Evolutionary conservation across 2,888 invertebrate genomes (phyloP).

Genomic region (Eilema sororculum): DNA sequence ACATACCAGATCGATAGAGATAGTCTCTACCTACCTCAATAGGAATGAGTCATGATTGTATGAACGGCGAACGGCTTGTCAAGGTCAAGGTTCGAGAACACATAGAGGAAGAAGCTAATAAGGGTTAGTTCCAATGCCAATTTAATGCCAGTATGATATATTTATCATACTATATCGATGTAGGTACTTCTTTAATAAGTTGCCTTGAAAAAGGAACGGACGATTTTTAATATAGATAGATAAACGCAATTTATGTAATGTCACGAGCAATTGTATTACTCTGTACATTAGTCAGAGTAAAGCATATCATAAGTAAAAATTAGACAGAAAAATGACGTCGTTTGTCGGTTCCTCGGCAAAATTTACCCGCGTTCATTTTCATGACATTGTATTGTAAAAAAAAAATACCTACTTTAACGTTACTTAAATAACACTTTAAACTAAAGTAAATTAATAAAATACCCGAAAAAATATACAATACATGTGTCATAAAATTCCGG

Average conservation of each 20-base stretch:
- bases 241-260: neutral
- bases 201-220: neutral
- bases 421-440: no score
- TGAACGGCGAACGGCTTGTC: no score
- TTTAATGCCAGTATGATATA: neutral
- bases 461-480: no score
- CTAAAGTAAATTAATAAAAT: no score
- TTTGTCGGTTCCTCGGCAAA: neutral
- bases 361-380: neutral
- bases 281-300: neutral
- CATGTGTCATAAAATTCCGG: no score
- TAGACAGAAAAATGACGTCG: neutral
- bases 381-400: neutral
- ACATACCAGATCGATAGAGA: no score
- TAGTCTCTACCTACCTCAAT: no score
- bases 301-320: neutral
- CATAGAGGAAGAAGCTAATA: neutral
- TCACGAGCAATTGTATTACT: neutral
- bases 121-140: neutral
- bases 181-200: neutral
- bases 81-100: neutral
- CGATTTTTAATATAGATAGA: neutral
- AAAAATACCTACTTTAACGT: neutral
- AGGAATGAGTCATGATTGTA: no score
- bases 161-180: neutral